Base-by-base conservation (phyloP, 2,888 invertebrate species). In the Zaprionus bogoriensis region DNA sequence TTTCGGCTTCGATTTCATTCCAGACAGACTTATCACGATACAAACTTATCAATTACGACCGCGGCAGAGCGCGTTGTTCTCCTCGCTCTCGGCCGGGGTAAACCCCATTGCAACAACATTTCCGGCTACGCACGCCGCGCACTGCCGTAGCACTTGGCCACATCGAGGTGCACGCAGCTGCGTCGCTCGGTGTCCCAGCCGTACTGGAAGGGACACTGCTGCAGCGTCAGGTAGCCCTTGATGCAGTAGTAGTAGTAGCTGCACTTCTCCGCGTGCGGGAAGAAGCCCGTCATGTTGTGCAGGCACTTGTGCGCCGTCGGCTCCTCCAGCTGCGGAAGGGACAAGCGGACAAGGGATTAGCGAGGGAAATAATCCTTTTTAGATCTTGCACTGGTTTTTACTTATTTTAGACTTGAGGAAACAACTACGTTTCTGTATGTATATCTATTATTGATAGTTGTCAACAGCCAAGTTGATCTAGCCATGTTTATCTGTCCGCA, bases 151-250 rank as follows among this genome's bases (percentile, higher is more conserved):
- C 89, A 89, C 59, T 89, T 89, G 59, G 86, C 89, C 55, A 87
- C 80, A n/a, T 75, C 66, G 54, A 89, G 69, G 41, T 82, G 86
- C 28, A 89, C 84, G 51, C 89, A 89, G 23, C 88, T 77, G 14
- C 88, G 83, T 1, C 87, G 72, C 38, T 89, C 89, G n/a, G 87
- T 72, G 52, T 90, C 90, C 88, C 89, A 90, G 48, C 90, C 87
- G 57, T 90, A 89, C 55, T 84, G 87, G 67, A 89, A 90, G 39
- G 90, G 90, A 47, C 90, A 90, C 60, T 90, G 90, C 46, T 90
- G 90, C 23, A 90, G 58, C 6, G 90, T 89, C 23, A 89, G 80
- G 55, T 81, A 89, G 0, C 90, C 90, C 63, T 88, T 89, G 39
- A 90, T 84, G 74, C 90, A 90, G 54, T 89, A 90, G 57, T 88